A percentile compares a stretch with the other conserved stretches of the same genome.
Evolutionary conservation across 2,797 vertebrate species (phyloP).

Genomic region (Melanogrammus aeglefinus): DNA sequence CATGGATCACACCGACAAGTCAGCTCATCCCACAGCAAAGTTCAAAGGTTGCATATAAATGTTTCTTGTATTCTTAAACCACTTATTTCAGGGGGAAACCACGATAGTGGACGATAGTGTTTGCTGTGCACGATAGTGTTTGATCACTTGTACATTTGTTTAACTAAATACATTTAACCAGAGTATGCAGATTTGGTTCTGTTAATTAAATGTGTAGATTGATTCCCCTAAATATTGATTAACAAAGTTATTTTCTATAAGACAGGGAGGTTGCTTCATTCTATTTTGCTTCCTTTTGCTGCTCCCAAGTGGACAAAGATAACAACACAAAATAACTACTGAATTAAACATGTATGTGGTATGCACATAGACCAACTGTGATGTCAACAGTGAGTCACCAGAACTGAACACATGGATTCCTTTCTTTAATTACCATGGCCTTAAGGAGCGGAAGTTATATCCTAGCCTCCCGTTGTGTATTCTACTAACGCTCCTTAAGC

Average conservation of each 20-base stretch:
- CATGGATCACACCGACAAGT: not conserved
- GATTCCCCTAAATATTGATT: not conserved
- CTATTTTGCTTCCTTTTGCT: conserved; percentile 30
- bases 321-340: not conserved
- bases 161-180: not conserved
- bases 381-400: too few relatives aligned
- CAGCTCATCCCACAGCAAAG: not conserved
- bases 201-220: too few relatives aligned
- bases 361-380: not conserved
- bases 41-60: not conserved
- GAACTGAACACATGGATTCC: too few relatives aligned
- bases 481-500: too few relatives aligned
- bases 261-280: not conserved
- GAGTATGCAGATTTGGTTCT: too few relatives aligned
- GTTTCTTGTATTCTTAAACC: not conserved
- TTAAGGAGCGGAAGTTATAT: too few relatives aligned
- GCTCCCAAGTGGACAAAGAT: conserved; percentile 30
- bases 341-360: not conserved
- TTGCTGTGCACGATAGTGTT: not conserved
- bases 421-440: too few relatives aligned
- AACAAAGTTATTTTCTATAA: not conserved
- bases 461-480: too few relatives aligned
- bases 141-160: not conserved
- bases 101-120: too few relatives aligned
- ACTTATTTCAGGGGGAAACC: not conserved